Conservation (phyloP, 2,113 vertebrate species). For the Ramphastos sulfuratus region DNA sequence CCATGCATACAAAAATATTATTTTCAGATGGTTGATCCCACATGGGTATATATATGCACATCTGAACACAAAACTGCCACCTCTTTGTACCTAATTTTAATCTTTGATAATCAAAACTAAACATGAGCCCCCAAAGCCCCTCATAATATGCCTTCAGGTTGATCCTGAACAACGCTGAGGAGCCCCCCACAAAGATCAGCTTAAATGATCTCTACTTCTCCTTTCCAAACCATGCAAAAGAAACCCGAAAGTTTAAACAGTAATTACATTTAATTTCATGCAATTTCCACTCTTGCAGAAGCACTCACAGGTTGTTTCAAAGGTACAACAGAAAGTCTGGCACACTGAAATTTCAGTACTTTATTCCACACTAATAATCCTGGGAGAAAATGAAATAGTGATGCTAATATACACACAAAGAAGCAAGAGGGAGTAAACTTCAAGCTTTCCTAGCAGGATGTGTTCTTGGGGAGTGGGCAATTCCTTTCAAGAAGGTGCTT, state of each 20-base stretch:
- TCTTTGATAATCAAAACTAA: not conserved
- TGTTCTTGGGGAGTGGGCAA: not conserved
- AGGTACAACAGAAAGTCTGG: accelerated
- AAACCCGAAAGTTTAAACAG: not conserved
- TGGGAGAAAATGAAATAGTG: not conserved
- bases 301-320: not conserved
- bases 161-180: not conserved
- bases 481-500: not conserved
- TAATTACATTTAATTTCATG: not conserved
- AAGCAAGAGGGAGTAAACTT: not conserved
- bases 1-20: not conserved
- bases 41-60: accelerated
- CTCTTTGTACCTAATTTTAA: not conserved
- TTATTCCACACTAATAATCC: not conserved
- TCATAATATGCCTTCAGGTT: not conserved
- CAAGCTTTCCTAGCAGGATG: not conserved
- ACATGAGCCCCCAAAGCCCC: accelerated
- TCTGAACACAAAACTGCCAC: not conserved
- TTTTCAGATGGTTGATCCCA: not conserved
- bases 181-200: accelerated
- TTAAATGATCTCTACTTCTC: not conserved
- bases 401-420: not conserved
- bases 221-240: not conserved
- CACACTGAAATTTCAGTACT: not conserved
- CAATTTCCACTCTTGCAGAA: not conserved